Base-by-base conservation (phyloP, 2,888 invertebrate genomes). In the Pocota personata region DNA sequence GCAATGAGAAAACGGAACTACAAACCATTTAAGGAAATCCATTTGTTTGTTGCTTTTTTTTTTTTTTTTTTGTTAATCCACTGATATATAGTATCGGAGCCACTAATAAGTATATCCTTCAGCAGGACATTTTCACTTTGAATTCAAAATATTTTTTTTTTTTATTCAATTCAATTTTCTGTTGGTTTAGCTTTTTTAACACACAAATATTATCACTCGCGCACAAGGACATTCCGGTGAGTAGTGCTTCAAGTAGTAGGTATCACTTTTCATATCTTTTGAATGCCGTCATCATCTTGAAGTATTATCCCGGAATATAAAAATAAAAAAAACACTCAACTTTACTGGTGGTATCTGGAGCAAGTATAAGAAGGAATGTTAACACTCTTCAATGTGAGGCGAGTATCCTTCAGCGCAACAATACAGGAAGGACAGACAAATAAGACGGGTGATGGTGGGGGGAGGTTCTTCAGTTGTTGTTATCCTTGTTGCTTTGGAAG, bases 11-110 rank as follows among this genome's bases (percentile, higher is more conserved):
- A 35, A 27, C 43, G n/a, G n/a, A 8, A 8, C 24, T 66, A 84
- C 84, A 69, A 80, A 84, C 84, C 84, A 80, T 80, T 84, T 84
- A 75, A 52, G 58, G 64, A 76, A 80, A 84, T 84, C 80, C 84
- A 84, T 84, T 84, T 71, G 69, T 10, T 43, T 62, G 60, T 27
- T 64, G 14, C 50, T 40, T 6, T 58, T 16, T 62, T 35, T 10
- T 37, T 37, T 21, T n/a, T 43, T 30, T 14, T 16, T 62, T 8
- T 58, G 62, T 75, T 80, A 79, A 71, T 80, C 80, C 79, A 75
- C 1, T 16, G 21, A 43, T 40, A 40, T 6, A n/a, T n/a, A n/a
- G n/a, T n/a, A 40, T 6, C n/a, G 40, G 2, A 40, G 19, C 8
- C 67, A 67, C 43, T 52, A 52, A 43, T 12, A 64, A 12, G 2